These are phyloP conservation scores for Onychomys leucogaster DNA, from an alignment of 2,797 vertebrate genomes.

Conservation along the genomic window DNA sequence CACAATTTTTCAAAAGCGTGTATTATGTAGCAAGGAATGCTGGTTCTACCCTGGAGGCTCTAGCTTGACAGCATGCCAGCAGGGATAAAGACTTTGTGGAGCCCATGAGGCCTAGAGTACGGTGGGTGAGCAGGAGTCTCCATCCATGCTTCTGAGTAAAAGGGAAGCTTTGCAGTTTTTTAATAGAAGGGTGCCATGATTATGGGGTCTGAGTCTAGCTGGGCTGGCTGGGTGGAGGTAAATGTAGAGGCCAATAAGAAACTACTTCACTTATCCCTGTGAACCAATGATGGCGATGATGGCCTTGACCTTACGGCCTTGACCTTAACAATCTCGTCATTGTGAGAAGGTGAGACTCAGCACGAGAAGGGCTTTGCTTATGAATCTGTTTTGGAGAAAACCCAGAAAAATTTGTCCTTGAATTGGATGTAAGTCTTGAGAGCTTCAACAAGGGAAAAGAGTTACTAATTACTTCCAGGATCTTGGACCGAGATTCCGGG, in stretches of 20 bases:
- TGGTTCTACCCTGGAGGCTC: neutral
- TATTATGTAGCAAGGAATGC: neutral
- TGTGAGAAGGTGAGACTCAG: neutral
- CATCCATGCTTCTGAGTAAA: neutral
- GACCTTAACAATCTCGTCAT: neutral
- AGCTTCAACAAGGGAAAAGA: conserved; percentile 1
- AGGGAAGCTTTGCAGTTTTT: neutral
- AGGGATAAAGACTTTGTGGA: neutral
- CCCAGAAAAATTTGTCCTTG: neutral
- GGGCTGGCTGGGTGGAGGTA: neutral
- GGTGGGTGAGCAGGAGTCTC: neutral
- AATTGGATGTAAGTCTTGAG: neutral
- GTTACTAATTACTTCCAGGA: neutral
- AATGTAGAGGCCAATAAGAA: neutral
- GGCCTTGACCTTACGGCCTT: neutral
- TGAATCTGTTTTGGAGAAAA: conserved; percentile 11
- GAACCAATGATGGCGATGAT: neutral
- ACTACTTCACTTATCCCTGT: neutral
- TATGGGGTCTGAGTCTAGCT: neutral
- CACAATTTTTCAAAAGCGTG: conserved; percentile 21
- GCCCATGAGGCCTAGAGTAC: neutral
- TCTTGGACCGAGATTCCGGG: neutral
- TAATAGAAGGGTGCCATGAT: neutral
- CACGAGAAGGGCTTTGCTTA: neutral
- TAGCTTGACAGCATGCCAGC: neutral